These are phyloP conservation scores for Tetrapedia diversipes DNA, from an alignment of 2,888 invertebrate species.

Conservation along the genomic window DNA sequence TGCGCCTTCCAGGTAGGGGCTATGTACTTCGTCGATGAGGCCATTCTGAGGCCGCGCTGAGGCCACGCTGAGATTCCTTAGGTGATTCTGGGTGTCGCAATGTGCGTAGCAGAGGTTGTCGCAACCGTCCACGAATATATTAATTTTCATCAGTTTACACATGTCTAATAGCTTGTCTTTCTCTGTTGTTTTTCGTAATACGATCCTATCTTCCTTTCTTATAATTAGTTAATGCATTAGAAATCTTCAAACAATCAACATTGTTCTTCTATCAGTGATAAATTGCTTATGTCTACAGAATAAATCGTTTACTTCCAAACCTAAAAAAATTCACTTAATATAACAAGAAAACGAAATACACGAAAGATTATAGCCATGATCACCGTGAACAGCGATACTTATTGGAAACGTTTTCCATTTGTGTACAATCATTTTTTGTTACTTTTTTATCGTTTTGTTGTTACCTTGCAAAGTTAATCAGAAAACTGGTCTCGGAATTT, in stretches of 20 bases:
- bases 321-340: not conserved
- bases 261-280: not conserved
- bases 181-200: not conserved
- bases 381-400: too few species aligned
- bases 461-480: not conserved
- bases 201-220: not conserved
- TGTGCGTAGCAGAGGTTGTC: slow-evolving; percentile 41
- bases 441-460: not conserved
- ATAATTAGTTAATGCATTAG: not conserved
- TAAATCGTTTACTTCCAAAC: not conserved
- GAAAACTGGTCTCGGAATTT: not conserved
- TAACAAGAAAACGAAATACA: not conserved
- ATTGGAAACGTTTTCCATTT: not conserved
- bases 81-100: slow-evolving; percentile 54
- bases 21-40: slow-evolving; percentile 42
- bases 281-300: not conserved
- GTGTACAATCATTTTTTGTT: not conserved
- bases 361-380: not conserved
- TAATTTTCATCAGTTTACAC: slow-evolving; percentile 36
- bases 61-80: slow-evolving; percentile 45
- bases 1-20: slow-evolving; percentile 30
- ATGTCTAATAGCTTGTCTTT: not conserved
- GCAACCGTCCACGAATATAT: slow-evolving; percentile 50
- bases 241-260: not conserved
- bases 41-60: slow-evolving; percentile 43